A percentile compares a stretch with the other conserved stretches of the same genome.
Evolutionary conservation across 2,888 invertebrate genomes (phyloP).

Genomic region (Drosophila nr. fundita): DNA sequence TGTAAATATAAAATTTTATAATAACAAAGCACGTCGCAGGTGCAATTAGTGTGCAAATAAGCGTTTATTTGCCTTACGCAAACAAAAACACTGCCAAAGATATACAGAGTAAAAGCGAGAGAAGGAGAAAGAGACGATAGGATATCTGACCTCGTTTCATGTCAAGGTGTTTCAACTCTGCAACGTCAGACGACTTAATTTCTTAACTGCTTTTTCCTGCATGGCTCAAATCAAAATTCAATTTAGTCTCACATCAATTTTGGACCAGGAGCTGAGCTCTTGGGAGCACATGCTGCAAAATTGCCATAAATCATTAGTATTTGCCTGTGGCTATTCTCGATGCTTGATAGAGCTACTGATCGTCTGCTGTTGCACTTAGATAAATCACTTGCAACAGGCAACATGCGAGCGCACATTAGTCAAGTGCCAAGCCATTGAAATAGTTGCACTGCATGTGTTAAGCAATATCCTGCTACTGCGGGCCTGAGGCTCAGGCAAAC

Average conservation of each 20-base stretch:
- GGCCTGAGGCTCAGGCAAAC: constrained; percentile 5
- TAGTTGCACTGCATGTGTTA: constrained; percentile 37
- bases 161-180: constrained; percentile 53
- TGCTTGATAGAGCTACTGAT: constrained; percentile 48
- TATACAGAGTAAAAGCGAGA: not conserved
- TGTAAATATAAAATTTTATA: constrained; percentile 77
- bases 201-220: constrained; percentile 1
- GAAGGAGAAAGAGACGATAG: not conserved
- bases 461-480: constrained; percentile 13
- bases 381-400: constrained; percentile 49
- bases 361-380: constrained; percentile 49
- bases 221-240: constrained; percentile 62
- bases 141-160: constrained; percentile 68
- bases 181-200: constrained; percentile 32
- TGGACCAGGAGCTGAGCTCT: constrained; percentile 15
- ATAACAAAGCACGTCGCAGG: constrained; percentile 81
- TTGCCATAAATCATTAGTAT: constrained; percentile 52
- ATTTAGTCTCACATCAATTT: constrained; percentile 49
- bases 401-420: constrained; percentile 37
- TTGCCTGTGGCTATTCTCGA: constrained; percentile 7
- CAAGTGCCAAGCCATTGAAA: constrained; percentile 38
- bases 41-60: constrained; percentile 80
- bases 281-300: constrained; percentile 43
- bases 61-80: constrained; percentile 73
- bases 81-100: constrained; percentile 39